Base-by-base conservation (phyloP, 2,797 vertebrate genomes). In the Peromyscus attwateri region DNA sequence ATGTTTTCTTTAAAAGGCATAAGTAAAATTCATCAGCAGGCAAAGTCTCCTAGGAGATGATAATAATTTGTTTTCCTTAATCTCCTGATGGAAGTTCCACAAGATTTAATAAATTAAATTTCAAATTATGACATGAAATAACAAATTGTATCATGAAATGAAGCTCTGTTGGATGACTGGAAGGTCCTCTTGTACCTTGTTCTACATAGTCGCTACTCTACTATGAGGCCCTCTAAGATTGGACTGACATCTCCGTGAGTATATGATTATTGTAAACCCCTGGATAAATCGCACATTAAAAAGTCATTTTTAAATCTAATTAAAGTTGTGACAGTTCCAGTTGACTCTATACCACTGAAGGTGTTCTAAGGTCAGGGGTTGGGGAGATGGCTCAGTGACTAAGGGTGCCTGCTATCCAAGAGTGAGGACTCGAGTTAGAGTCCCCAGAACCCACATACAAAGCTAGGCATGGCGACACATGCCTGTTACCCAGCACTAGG, bases 251-350 rank as follows among this genome's bases (percentile, higher is more conserved):
- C 96, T 66, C 95, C 94, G 40, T 93, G 75, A 95, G 96, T 97
- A 94, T 96, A 93, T 95, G 83, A 96, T 97, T 95, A 97, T 95
- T 97, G 87, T 79, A 97, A 97, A 97, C 70, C 92, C 73, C 79
- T 94, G 46, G 89, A 93, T 95, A 97, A 97, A 97, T 97, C 71
- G 73, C 49, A 79, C 84, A 95, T 97, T 94, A 95, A 89, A 95
- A 89, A 96, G 91, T 87, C 79, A 95, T 62, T 94, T 95, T 97
- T 96, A 97, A 95, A 95, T 97, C 87, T 89, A 95, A 81, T 97
- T 97, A 96, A 96, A 95, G 94, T 91, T 29, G 49, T 96, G 97
- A 95, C 94, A 94, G 95, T 93, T 97, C 87, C 73, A 81, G 94
- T 84, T 97, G 97, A 96, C 94, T 97, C 94, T 79, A 80, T 87